A percentile compares a stretch with the other conserved stretches of the same genome.
phyloP scores from a whole-genome alignment of 2,797 vertebrate genomes.

The Megaceryle alcyon region DNA sequence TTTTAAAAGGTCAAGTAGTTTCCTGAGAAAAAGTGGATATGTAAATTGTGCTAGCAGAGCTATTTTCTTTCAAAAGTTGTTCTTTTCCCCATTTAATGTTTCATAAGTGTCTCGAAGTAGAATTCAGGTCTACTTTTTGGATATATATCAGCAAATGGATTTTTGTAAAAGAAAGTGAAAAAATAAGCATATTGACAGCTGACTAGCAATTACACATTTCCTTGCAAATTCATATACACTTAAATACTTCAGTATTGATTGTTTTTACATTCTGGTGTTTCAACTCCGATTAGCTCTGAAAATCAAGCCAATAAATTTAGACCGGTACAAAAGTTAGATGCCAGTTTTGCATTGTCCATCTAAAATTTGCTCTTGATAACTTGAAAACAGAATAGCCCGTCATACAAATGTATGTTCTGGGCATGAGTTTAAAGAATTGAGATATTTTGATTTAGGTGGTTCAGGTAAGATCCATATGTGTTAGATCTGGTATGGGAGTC shows the following conservation, averaged over 20 bases:
- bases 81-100: constrained; percentile 53
- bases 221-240: not conserved
- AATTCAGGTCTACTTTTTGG: not conserved
- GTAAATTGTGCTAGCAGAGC: constrained; percentile 41
- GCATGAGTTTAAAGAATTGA: not conserved
- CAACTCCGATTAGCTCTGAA: not conserved
- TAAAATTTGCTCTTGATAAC: not conserved
- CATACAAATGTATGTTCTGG: not conserved
- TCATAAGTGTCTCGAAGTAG: constrained; percentile 21
- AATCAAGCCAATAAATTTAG: not conserved
- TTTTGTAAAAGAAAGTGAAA: constrained; percentile 8
- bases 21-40: constrained; percentile 51
- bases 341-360: not conserved
- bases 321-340: not conserved
- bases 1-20: constrained; percentile 64
- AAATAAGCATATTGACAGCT: not conserved
- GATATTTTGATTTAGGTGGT: not conserved
- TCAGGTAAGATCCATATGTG: not conserved
- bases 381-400: not conserved
- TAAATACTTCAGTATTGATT: not conserved
- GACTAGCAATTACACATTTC: not conserved
- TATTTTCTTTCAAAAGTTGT: constrained; percentile 45
- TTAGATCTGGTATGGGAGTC: not conserved
- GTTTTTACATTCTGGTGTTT: not conserved
- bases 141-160: not conserved